Conservation (phyloP, 1,140 invertebrate species). For the Drosophila pallidifrons region DNA sequence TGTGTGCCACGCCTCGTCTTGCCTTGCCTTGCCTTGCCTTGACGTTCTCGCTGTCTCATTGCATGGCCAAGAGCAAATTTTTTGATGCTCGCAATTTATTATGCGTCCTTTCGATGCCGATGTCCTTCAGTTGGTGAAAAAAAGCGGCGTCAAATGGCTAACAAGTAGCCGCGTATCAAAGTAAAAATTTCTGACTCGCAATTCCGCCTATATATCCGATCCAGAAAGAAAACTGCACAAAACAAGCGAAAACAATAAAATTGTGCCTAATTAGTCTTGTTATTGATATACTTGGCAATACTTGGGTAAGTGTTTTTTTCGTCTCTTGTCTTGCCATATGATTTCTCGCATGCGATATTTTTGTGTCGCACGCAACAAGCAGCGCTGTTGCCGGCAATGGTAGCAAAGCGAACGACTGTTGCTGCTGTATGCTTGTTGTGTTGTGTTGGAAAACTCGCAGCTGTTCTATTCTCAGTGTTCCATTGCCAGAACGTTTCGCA, state of each 20-base stretch:
- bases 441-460: slow-evolving; percentile 37
- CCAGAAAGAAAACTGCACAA: slow-evolving; percentile 2
- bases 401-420: slow-evolving; percentile 27
- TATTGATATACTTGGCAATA: slow-evolving; percentile 38
- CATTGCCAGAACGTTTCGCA: slow-evolving; percentile 44
- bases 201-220: slow-evolving; percentile 39
- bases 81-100: slow-evolving; percentile 49
- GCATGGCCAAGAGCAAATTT: slow-evolving; percentile 34
- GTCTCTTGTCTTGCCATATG: not conserved
- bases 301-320: not conserved
- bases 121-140: slow-evolving; percentile 14
- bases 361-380: slow-evolving; percentile 1
- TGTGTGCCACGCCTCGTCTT: not conserved
- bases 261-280: slow-evolving; percentile 33
- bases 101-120: slow-evolving; percentile 34
- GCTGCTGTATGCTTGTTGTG: slow-evolving; percentile 29
- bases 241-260: not conserved
- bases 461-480: slow-evolving; percentile 28
- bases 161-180: slow-evolving; percentile 40
- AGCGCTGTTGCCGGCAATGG: slow-evolving; percentile 26
- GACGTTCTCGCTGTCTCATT: not conserved
- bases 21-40: too few relatives aligned
- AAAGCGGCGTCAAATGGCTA: slow-evolving; percentile 31
- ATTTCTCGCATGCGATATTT: slow-evolving; percentile 70
- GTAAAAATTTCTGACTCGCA: slow-evolving; percentile 25